phyloP scores from a whole-genome alignment of 2,797 vertebrate species.

The Malacoraja senta region DNA sequence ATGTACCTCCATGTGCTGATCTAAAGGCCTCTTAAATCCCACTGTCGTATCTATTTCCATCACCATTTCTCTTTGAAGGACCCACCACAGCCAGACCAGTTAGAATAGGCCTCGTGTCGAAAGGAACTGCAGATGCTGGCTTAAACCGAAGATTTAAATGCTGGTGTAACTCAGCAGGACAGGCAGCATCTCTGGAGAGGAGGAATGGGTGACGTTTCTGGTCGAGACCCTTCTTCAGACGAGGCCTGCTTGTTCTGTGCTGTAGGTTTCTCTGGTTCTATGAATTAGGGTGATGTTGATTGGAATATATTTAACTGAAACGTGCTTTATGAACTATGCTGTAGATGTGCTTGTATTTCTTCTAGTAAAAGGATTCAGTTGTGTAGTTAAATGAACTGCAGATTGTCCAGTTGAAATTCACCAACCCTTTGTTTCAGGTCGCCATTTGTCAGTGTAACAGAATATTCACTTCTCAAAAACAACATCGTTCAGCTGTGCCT shows the following conservation, averaged over 20 bases:
- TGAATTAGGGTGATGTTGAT: not conserved
- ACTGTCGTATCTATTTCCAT: no score
- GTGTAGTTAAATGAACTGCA: not conserved
- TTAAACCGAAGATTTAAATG: no score
- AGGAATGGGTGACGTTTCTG: no score
- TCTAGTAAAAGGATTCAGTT: not conserved
- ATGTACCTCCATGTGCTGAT: no score
- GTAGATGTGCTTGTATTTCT: not conserved
- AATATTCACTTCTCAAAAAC: constrained; percentile 88
- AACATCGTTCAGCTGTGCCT: constrained; percentile 89
- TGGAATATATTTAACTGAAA: not conserved
- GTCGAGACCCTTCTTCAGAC: no score
- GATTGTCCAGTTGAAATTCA: not conserved
- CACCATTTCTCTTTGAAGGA: not conserved
- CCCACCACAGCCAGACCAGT: not conserved
- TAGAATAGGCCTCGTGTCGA: not conserved
- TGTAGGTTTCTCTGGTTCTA: not conserved
- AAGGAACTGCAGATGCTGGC: no score
- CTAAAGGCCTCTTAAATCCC: no score
- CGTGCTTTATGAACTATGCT: not conserved
- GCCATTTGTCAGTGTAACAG: constrained; percentile 84
- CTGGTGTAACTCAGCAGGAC: no score
- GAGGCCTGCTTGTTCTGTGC: not conserved
- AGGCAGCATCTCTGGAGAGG: no score
- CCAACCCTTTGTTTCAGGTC: constrained; percentile 59